Evolutionary conservation across 1,140 invertebrate genomes (phyloP), one percentile per base, ranked within the genome.

Genomic region (Heliconius melpomene): DNA sequence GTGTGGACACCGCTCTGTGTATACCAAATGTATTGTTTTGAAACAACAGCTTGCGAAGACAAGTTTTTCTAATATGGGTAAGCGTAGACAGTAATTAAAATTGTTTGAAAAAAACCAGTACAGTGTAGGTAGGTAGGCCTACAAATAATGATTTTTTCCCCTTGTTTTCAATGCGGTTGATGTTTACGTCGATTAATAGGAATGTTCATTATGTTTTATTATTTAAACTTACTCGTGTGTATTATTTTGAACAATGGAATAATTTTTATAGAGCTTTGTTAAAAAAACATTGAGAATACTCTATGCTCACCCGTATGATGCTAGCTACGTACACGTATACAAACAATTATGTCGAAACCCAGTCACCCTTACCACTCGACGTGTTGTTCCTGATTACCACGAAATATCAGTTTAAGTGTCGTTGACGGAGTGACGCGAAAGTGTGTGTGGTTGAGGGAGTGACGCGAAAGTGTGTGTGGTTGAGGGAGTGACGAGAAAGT

Each of bases 1-100:
- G 95, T 0, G 98, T 99, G 5, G 97, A 98, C 13, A 98, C 96
- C 74, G 97, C 97, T 94, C 97, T 98, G 89, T 72, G 95, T 85
- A 72, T 29, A 66, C 23, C 60, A 66, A 66, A 66, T 29, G 60
- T 66, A 66, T 66, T 66, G 60, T 66, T 7, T 26, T 66, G 13
- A 66, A 66, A 29, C 13, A 66, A 18, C 23, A 29, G 60, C 60
- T 66, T 29, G 23, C 26, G n/a, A 26, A 26, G 1, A 66, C 5
- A 66, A 29, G 1, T 66, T 66, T 52, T 66, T 66, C 60, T 66
- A 29, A 66, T 13, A n/a, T 46, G 40, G 60, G 26, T 66, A 66
- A 66, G 32, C 36, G 72, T 20, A 72, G 72, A 32, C 38, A 66
- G 36, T 72, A 46, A 66, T 66, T 66, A 66, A 72, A 72, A 72